These are phyloP conservation scores for Heliconius sara DNA, from an alignment of 2,888 invertebrate genomes.

Conservation along the genomic window DNA sequence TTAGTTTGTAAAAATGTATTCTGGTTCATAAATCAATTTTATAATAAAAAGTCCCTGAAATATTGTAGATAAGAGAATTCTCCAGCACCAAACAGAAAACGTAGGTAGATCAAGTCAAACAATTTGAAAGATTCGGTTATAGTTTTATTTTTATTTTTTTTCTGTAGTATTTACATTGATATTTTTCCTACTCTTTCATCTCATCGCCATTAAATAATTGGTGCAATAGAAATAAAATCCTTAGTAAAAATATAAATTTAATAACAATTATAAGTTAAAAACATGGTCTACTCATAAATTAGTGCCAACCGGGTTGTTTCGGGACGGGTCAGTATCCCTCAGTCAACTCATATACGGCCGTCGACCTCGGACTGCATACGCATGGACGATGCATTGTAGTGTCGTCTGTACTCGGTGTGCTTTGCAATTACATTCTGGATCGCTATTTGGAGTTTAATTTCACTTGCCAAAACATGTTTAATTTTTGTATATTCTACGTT, in stretches of 20 bases:
- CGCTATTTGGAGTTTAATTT: conserved; percentile 30
- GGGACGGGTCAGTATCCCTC: conserved; percentile 67
- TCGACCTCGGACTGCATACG: conserved; percentile 64
- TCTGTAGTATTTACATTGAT: not conserved
- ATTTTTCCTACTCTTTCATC: not conserved
- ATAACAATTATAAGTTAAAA: not conserved
- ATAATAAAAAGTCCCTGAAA: too few species aligned
- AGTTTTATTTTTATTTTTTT: not conserved
- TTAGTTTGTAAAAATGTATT: not conserved
- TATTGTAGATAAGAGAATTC: too few species aligned
- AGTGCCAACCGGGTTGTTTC: conserved; percentile 48
- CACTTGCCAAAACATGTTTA: not conserved
- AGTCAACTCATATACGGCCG: conserved; percentile 70
- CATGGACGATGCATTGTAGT: conserved; percentile 72
- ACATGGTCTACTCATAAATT: conserved; percentile 5
- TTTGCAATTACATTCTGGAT: conserved; percentile 54
- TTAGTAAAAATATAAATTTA: not conserved
- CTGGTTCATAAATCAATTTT: too few species aligned
- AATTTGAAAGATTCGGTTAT: too few species aligned
- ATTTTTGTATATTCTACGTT: too few species aligned
- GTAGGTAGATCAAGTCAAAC: too few species aligned
- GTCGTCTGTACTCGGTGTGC: conserved; percentile 56
- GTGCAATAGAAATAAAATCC: too few species aligned
- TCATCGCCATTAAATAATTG: not conserved
- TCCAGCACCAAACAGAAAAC: too few species aligned